Base-by-base conservation (phyloP, 2,797 vertebrate genomes). In the Phyllotis vaccarum region DNA sequence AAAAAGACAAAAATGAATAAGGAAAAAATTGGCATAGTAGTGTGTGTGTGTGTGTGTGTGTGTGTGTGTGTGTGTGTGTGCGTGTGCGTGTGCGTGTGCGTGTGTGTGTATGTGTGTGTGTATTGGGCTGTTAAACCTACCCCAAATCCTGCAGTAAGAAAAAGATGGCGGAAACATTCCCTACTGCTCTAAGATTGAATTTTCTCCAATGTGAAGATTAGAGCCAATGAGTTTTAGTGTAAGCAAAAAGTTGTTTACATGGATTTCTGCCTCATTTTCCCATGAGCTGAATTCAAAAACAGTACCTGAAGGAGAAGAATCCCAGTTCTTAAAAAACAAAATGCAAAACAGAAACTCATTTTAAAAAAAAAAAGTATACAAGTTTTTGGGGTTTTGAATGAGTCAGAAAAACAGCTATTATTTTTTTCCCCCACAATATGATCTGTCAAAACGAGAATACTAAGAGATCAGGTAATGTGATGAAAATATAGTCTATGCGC, bases 401-500 rank as follows among this genome's bases (percentile, higher is more conserved):
- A 90, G 37, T 90, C 88, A 88, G 62, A 85, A 95, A 92, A 86
- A 40, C 56, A 91, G 54, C 52, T 86, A 90, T 88, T 87, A 79
- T 85, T 94, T 62, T 52, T 13, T n/a, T 13, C 14, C 89, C 74
- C 54, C 54, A 85, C 56, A 91, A 74, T 78, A 90, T n/a, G 76
- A 93, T 60, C 43, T 89, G 43, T 92, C 90, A 83, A 91, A 90
- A 90, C n/a, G 62, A 93, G 93, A 91, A 72, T 74, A 24, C 22
- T 37, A 37, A 64, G 31, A 60, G 54, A 58, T 16, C 16, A 56
- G 13, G n/a, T 13, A 16, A 31, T 43, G 19, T 31, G 4, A 31
- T 43, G 24, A 58, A 72, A 56, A 27, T 16, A 29, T 5, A 22
- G 37, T 27, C 13, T 56, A 13, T 43, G n/a, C 5, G 31, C 10